A percentile compares a stretch with the other conserved stretches of the same genome.
These are phyloP conservation scores for Sardinella longiceps DNA, from an alignment of 2,797 vertebrate species.

Conservation along the genomic window DNA sequence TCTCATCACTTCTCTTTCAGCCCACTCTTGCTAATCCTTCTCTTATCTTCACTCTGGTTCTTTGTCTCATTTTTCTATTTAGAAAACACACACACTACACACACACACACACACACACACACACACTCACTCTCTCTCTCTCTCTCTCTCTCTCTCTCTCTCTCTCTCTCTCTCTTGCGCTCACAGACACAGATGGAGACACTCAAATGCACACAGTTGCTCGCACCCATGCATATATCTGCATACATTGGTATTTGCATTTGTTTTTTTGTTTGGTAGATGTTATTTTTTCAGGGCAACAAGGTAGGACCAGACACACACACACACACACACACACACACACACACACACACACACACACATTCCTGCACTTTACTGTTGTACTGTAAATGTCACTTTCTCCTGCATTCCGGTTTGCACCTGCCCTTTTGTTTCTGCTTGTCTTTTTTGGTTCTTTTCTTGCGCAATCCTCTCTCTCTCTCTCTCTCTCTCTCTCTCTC, in stretches of 20 bases:
- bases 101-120: too few relatives aligned
- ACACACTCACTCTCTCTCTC: too few relatives aligned
- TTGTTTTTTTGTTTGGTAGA: background rate
- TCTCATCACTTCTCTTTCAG: too few relatives aligned
- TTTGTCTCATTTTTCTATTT: too few relatives aligned
- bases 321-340: background rate
- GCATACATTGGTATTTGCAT: background rate
- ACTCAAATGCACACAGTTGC: too few relatives aligned
- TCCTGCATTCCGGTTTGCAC: background rate
- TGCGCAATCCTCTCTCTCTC: background rate
- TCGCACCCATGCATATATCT: too few relatives aligned
- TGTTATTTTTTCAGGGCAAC: background rate
- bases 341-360: background rate
- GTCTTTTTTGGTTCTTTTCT: background rate
- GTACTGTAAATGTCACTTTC: background rate
- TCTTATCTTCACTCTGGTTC: background rate
- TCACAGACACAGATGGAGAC: too few relatives aligned
- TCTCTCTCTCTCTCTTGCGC: too few relatives aligned
- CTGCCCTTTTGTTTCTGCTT: background rate
- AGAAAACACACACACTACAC: background rate
- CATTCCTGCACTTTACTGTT: background rate
- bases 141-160: too few relatives aligned
- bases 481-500: constrained; percentile 14
- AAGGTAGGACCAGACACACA: background rate
- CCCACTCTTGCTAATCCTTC: background rate